Evolutionary conservation across 2,113 vertebrate species (phyloP).

Genomic region (Falco punctatus): DNA sequence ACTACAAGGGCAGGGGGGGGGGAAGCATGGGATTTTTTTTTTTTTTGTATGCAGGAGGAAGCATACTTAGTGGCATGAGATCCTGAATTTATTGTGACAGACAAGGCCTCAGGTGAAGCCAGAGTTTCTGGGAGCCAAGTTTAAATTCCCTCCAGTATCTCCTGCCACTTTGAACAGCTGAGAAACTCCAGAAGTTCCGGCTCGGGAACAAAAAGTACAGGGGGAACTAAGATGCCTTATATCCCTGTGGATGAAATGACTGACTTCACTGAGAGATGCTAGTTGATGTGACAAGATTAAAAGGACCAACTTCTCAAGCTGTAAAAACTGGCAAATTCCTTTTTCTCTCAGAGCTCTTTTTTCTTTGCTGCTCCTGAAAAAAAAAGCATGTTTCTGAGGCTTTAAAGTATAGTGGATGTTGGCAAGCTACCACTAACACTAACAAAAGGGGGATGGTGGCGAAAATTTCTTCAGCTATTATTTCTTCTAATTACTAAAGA

Average conservation of each 20-base stretch:
- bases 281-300: background rate
- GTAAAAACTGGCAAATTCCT: background rate
- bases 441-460: background rate
- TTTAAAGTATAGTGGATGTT: background rate
- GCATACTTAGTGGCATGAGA: background rate
- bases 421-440: background rate
- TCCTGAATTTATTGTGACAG: background rate
- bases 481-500: background rate
- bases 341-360: background rate
- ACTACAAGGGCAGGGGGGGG: rapidly evolving
- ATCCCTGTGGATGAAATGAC: background rate
- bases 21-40: background rate
- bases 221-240: background rate
- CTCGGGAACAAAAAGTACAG: background rate
- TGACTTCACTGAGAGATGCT: background rate
- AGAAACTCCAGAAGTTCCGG: background rate
- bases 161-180: background rate
- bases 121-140: background rate
- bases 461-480: background rate
- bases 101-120: background rate
- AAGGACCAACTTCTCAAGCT: background rate
- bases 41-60: background rate
- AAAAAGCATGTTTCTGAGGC: background rate
- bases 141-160: background rate
- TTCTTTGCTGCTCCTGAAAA: background rate